phyloP scores from a whole-genome alignment of 2,888 invertebrate species.

The Pandemis cinnamomeana region DNA sequence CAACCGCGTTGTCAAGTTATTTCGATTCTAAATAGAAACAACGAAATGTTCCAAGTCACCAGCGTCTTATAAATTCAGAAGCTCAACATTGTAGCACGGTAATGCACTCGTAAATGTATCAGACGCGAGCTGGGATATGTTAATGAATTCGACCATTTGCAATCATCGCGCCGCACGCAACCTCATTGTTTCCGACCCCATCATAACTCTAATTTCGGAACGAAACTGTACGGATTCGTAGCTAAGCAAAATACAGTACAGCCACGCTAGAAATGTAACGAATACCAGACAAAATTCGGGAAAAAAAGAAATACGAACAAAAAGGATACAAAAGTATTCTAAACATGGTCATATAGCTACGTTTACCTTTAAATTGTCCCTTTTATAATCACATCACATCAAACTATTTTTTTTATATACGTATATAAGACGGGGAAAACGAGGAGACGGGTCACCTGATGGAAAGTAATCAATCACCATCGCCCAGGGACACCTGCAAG shows the following conservation, averaged over 20 bases:
- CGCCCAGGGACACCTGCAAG: too few relatives aligned
- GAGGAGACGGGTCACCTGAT: too few relatives aligned
- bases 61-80: constrained; percentile 7
- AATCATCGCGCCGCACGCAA: constrained; percentile 58
- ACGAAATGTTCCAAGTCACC: neutral
- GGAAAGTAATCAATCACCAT: too few relatives aligned
- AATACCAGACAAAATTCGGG: too few relatives aligned
- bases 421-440: too few relatives aligned
- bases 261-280: neutral
- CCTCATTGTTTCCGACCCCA: constrained; percentile 64
- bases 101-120: constrained; percentile 27
- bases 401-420: too few relatives aligned
- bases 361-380: too few relatives aligned
- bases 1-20: too few relatives aligned
- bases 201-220: constrained; percentile 60
- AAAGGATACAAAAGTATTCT: too few relatives aligned
- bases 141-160: constrained; percentile 51
- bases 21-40: neutral
- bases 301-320: too few relatives aligned
- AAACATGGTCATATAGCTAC: too few relatives aligned
- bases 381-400: too few relatives aligned
- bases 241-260: constrained; percentile 19
- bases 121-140: constrained; percentile 48
- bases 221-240: constrained; percentile 30
- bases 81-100: constrained; percentile 10